Base-by-base conservation (phyloP, 1,140 invertebrate species). In the Meloidogyne hapla region DNA sequence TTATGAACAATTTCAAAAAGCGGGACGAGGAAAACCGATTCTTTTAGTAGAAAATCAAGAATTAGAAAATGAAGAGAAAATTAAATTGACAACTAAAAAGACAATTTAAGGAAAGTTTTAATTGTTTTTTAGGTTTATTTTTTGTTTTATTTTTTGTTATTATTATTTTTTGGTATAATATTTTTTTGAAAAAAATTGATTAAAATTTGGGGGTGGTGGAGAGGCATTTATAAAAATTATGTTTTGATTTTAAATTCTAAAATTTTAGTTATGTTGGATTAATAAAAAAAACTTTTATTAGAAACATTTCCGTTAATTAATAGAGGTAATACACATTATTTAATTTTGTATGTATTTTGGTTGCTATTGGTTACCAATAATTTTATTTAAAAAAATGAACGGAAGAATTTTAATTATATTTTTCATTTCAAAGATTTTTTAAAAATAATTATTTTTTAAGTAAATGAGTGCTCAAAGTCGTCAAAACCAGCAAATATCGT, bases 1-100 rank as follows among this genome's bases (percentile, higher is more conserved):
- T 21, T 56, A 56, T 56, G 48, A 56, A n/a, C 18, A 56, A n/a
- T 56, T 56, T 56, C 48, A 56, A 56, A 56, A 56, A 9, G 48
- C 48, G 48, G 48, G 48, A 56, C 3, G 48, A n/a, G 48, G 48
- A n/a, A 56, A 56, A 56, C 48, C 48, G 8, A 56, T 56, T 56
- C 4, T 56, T 9, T 56, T 56, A 56, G 18, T 56, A 56, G 18
- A 56, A 56, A 4, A 33, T 33, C 48, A 18, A n/a, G n/a, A 56
- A 56, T 56, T 56, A n/a, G 48, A 56, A 56, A 56, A 56, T 56
- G n/a, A 56, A n/a, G 48, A 56, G n/a, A 56, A 56, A 56, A n/a
- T n/a, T n/a, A 56, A 56, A 56, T 56, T 56, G 48, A 56, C 18
- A 2, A n/a, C 4, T 56, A 56, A 56, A 56, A 56, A 56, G n/a